These are phyloP conservation scores for Chionodraco myersi DNA, from an alignment of 2,113 vertebrate genomes.

Conservation along the genomic window DNA sequence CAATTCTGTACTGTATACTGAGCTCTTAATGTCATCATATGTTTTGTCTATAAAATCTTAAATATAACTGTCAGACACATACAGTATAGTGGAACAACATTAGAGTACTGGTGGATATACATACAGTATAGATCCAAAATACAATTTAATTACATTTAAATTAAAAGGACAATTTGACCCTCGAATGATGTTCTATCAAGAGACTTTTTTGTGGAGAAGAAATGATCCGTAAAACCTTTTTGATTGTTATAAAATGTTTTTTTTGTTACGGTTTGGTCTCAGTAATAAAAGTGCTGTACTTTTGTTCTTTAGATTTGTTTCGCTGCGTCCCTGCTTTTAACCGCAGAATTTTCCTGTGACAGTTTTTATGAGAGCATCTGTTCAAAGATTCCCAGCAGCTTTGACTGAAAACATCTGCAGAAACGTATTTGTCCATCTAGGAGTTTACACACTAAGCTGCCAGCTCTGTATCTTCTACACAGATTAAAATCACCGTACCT, in stretches of 20 bases:
- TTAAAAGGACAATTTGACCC: not conserved
- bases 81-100: too few relatives aligned
- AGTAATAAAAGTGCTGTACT: not conserved
- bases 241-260: too few relatives aligned
- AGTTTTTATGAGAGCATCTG: conserved; percentile 51
- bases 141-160: not conserved
- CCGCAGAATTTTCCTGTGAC: conserved; percentile 25
- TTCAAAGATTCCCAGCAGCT: conserved; percentile 25
- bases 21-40: not conserved
- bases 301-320: conserved; percentile 17
- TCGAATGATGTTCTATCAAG: not conserved
- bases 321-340: conserved; percentile 19
- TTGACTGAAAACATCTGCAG: conserved; percentile 49
- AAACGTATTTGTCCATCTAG: conserved; percentile 38
- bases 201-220: not conserved
- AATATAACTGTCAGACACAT: not conserved
- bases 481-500: not conserved
- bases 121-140: too few relatives aligned
- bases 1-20: not conserved
- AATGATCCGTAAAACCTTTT: too few relatives aligned
- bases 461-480: not conserved
- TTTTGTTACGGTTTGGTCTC: conserved; percentile 1
- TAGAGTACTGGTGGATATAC: not conserved
- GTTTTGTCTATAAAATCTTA: not conserved
- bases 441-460: conserved; percentile 3